Conservation (phyloP, 2,113 vertebrate genomes). For the Callipepla californica region DNA sequence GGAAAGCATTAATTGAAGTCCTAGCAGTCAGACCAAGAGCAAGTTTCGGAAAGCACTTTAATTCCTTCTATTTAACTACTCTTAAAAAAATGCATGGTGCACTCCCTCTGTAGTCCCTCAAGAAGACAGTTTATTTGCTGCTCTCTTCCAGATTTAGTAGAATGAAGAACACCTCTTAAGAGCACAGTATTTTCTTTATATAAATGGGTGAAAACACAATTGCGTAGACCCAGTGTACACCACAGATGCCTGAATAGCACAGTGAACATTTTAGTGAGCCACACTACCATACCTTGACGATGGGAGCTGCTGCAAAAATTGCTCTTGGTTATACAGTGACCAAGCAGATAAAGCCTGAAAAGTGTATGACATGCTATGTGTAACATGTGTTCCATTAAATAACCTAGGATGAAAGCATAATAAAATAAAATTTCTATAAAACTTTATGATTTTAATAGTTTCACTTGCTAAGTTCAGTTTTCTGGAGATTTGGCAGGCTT, state of each 20-base stretch:
- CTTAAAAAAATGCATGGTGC: fast-evolving
- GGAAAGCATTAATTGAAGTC: neutral
- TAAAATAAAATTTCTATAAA: constrained; percentile 57
- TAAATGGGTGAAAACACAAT: neutral
- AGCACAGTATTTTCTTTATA: fast-evolving
- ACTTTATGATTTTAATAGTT: constrained; percentile 60
- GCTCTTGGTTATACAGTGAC: neutral
- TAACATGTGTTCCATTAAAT: neutral
- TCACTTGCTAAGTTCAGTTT: constrained; percentile 38
- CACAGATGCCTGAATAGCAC: fast-evolving
- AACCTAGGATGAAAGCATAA: neutral
- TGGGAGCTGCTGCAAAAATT: neutral
- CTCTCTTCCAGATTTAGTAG: neutral
- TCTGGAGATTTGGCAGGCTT: constrained; percentile 38
- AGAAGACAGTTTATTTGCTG: neutral
- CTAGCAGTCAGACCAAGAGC: neutral
- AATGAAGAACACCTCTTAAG: fast-evolving
- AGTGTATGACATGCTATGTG: fast-evolving
- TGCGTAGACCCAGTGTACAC: fast-evolving
- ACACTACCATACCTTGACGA: fast-evolving
- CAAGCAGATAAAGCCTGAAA: neutral
- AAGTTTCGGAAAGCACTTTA: neutral
- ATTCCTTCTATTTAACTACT: neutral
- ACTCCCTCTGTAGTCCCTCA: neutral
- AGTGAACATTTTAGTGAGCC: fast-evolving